These are phyloP conservation scores for Hirtodrosophila histrioides DNA, from an alignment of 2,888 invertebrate genomes.

Conservation along the genomic window DNA sequence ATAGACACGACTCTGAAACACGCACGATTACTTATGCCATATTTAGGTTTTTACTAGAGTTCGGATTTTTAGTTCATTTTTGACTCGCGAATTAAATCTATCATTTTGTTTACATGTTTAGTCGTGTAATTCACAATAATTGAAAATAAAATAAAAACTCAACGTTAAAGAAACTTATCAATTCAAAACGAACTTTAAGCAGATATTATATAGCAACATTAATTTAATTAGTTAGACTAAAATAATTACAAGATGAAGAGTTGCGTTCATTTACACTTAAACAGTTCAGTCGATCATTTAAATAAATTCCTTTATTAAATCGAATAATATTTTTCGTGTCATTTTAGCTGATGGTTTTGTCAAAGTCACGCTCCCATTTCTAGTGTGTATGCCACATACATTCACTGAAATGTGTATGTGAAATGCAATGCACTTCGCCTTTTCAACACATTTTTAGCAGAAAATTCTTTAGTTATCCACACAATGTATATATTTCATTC, in stretches of 20 bases:
- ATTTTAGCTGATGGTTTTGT: background rate
- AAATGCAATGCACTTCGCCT: conserved; percentile 24
- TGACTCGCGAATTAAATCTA: no score
- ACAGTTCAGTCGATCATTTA: no score
- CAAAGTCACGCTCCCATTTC: conserved; percentile 41
- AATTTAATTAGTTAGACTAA: no score
- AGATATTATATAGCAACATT: no score
- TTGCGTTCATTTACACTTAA: no score
- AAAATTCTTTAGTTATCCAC: conserved; percentile 1
- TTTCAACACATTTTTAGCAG: conserved; percentile 6
- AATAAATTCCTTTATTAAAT: background rate
- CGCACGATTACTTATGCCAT: background rate
- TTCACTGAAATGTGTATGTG: conserved; percentile 26
- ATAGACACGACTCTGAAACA: conserved; percentile 1
- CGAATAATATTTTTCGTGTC: conserved; percentile 1
- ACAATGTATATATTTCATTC: background rate
- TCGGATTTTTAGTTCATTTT: no score
- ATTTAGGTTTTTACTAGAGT: no score
- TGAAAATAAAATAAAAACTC: background rate
- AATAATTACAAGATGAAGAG: no score
- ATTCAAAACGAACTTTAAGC: no score
- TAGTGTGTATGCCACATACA: conserved; percentile 54
- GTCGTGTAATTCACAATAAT: no score
- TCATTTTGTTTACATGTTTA: no score
- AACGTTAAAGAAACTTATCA: no score